Percentiles rank a stretch among this genome's conserved stretches.
phyloP scores from a whole-genome alignment of 1,140 invertebrate species.

The Zelostemma sp. region DNA sequence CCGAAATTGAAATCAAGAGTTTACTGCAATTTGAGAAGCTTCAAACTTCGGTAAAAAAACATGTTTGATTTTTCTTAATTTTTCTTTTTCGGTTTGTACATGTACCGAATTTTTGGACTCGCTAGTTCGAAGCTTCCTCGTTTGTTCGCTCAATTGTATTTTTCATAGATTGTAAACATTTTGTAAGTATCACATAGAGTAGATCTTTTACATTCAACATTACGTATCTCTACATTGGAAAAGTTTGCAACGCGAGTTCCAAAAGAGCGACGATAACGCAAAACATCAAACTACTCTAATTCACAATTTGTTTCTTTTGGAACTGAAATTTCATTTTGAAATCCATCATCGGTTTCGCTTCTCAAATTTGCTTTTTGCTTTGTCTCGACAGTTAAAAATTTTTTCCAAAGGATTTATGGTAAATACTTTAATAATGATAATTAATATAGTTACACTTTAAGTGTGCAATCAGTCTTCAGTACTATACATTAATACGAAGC shows the following conservation, averaged over 20 bases:
- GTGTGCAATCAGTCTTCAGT: slow-evolving; percentile 65
- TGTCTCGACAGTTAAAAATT: not conserved
- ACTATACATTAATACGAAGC: slow-evolving; percentile 56
- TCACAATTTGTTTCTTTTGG: slow-evolving; percentile 16
- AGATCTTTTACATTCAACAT: slow-evolving; percentile 7
- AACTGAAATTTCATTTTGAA: slow-evolving; percentile 4
- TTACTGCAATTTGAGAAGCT: slow-evolving; percentile 7
- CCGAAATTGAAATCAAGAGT: too few relatives aligned
- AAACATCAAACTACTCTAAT: slow-evolving; percentile 30
- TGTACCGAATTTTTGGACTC: too few relatives aligned
- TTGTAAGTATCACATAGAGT: slow-evolving; percentile 2
- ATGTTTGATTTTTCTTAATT: not conserved
- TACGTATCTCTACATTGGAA: slow-evolving; percentile 18
- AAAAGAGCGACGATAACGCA: slow-evolving; percentile 24
- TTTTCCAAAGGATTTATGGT: not conserved
- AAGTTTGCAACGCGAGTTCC: slow-evolving; percentile 16
- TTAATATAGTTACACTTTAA: slow-evolving; percentile 24
- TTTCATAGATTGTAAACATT: not conserved
- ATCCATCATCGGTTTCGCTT: not conserved
- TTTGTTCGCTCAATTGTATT: too few relatives aligned
- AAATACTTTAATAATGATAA: not conserved
- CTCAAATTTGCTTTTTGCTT: not conserved
- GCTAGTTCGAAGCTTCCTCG: too few relatives aligned
- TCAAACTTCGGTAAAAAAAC: too few relatives aligned
- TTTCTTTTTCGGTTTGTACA: too few relatives aligned